Percentiles rank a stretch among this genome's conserved stretches.
Evolutionary conservation across 2,113 vertebrate genomes (phyloP).

Genomic region (Heliornis fulica): DNA sequence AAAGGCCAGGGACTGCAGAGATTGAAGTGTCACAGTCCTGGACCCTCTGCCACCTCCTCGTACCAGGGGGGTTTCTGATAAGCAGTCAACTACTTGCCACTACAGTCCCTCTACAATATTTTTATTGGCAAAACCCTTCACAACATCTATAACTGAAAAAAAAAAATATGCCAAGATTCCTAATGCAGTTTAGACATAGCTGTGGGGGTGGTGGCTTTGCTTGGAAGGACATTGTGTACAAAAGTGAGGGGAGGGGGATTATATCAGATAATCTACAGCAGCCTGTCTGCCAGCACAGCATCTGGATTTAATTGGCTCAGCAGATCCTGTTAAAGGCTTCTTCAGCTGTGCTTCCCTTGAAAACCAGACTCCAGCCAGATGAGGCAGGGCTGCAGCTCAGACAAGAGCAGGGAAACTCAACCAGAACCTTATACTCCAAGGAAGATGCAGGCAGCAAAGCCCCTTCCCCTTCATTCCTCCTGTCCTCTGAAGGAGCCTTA

Average conservation of each 20-base stretch:
- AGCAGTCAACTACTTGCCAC: neutral
- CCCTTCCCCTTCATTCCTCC: neutral
- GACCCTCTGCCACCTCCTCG: neutral
- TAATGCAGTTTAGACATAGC: slow-evolving; percentile 35
- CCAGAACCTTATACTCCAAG: too few relatives aligned
- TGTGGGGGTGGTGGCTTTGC: slow-evolving; percentile 33
- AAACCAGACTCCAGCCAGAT: slow-evolving; percentile 6
- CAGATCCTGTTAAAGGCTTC: slow-evolving; percentile 37
- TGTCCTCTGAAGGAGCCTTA: neutral
- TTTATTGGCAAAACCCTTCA: slow-evolving; percentile 29
- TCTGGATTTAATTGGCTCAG: slow-evolving; percentile 39
- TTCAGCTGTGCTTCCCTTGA: slow-evolving; percentile 51
- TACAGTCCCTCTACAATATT: neutral
- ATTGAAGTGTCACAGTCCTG: neutral
- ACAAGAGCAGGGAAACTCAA: neutral
- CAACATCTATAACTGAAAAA: slow-evolving; percentile 20
- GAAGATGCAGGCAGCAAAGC: neutral
- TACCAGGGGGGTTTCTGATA: neutral
- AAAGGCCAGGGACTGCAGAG: neutral
- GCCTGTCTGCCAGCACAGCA: slow-evolving; percentile 43
- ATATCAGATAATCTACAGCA: slow-evolving; percentile 25
- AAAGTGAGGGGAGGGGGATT: slow-evolving; percentile 31
- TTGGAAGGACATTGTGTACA: slow-evolving; percentile 67
- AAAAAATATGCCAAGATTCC: slow-evolving; percentile 40
- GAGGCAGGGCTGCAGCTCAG: neutral